A percentile compares a stretch with the other conserved stretches of the same genome.
Conservation (phyloP, 2,113 vertebrate species). For the Mastomys coucha region DNA sequence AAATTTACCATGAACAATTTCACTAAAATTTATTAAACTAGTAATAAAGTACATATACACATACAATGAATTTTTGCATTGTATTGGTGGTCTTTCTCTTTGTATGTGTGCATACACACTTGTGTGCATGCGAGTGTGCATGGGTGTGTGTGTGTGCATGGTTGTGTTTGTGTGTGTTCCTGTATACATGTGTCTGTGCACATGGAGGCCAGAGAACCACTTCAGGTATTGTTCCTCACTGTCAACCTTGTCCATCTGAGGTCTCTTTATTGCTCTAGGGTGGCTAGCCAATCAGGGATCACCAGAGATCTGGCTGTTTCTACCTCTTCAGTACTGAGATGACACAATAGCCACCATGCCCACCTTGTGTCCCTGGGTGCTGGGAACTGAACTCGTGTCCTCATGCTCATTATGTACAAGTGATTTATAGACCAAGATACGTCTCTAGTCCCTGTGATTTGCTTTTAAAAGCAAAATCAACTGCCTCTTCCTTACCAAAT, state of each 20-base stretch:
- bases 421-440: background rate
- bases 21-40: background rate
- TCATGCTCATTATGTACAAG: background rate
- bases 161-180: too few relatives aligned
- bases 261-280: background rate
- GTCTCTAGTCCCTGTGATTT: background rate
- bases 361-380: background rate
- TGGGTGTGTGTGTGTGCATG: too few relatives aligned
- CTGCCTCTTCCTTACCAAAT: background rate
- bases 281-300: background rate
- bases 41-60: background rate
- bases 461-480: slow-evolving; percentile 26
- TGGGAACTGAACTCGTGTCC: too few relatives aligned
- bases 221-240: background rate
- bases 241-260: too few relatives aligned
- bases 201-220: background rate
- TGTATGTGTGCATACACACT: background rate
- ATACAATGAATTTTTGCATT: background rate
- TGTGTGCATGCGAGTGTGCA: background rate
- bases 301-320: background rate
- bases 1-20: background rate
- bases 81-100: background rate
- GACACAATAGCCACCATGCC: too few relatives aligned
- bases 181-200: background rate
- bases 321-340: background rate